Percentiles rank a stretch among this genome's conserved stretches.
phyloP scores from a whole-genome alignment of 2,888 invertebrate genomes.

The Beris morrisii region DNA sequence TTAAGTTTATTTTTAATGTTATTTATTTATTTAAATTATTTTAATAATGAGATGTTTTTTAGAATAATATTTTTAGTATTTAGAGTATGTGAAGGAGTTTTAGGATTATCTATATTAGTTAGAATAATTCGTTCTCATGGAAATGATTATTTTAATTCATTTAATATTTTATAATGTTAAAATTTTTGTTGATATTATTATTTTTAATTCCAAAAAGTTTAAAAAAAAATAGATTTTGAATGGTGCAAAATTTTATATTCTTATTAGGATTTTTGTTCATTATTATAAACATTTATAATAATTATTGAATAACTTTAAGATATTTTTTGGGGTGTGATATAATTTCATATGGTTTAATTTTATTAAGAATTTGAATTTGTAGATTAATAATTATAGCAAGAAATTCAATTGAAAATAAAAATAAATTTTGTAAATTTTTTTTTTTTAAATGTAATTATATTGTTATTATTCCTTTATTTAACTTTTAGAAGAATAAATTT shows the following conservation, averaged over 20 bases:
- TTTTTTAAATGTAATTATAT: constrained; percentile 60
- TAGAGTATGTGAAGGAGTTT: constrained; percentile 66
- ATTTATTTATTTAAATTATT: constrained; percentile 57
- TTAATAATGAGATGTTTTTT: constrained; percentile 61
- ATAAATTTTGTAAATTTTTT: constrained; percentile 60
- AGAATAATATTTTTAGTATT: constrained; percentile 65
- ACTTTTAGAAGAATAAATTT: constrained; percentile 63
- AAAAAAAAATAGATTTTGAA: constrained; percentile 59
- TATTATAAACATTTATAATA: constrained; percentile 52
- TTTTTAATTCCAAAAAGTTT: constrained; percentile 61
- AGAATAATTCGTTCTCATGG: constrained; percentile 65
- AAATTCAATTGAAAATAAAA: constrained; percentile 56
- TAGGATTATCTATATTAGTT: constrained; percentile 66
- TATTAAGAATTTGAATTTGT: constrained; percentile 64
- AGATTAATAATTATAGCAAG: constrained; percentile 63
- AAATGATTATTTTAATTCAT: constrained; percentile 65
- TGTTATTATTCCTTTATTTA: constrained; percentile 60
- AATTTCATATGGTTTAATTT: constrained; percentile 60
- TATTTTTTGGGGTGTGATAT: constrained; percentile 59
- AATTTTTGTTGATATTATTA: constrained; percentile 58
- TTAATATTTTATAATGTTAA: constrained; percentile 64
- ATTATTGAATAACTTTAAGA: constrained; percentile 55
- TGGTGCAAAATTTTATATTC: constrained; percentile 60
- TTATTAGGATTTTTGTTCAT: constrained; percentile 59
- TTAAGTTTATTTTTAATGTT: constrained; percentile 61